Percentiles rank a stretch among this genome's conserved stretches.
Conservation (phyloP, 1,140 invertebrate species). For the Harpegnathos saltator region DNA sequence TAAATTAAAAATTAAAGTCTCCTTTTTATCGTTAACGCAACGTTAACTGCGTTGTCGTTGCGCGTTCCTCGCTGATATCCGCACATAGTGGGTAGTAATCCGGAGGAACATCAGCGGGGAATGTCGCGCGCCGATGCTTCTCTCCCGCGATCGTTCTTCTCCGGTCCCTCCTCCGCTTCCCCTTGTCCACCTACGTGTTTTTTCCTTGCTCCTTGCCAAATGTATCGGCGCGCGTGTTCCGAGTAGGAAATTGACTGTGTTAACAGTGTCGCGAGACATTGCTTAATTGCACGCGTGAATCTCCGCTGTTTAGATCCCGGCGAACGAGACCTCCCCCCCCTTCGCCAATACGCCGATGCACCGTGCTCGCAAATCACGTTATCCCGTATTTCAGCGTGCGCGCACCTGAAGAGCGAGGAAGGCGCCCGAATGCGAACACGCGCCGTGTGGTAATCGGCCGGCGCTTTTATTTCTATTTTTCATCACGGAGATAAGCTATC, state of each 20-base stretch:
- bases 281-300: conserved; percentile 27
- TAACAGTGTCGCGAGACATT: conserved; percentile 21
- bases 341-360: too few relatives aligned
- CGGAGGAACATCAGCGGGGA: conserved; percentile 16
- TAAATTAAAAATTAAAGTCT: conserved; percentile 53
- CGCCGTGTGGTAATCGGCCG: not conserved
- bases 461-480: conserved; percentile 7
- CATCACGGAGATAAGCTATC: conserved; percentile 7
- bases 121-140: not conserved
- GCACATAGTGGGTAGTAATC: conserved; percentile 4
- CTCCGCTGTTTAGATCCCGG: not conserved
- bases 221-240: not conserved
- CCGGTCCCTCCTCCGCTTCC: conserved; percentile 3
- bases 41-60: conserved; percentile 13
- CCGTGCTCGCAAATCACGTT: conserved; percentile 1
- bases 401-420: not conserved
- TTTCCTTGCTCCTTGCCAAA: not conserved
- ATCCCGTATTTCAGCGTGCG: conserved; percentile 10
- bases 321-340: not conserved
- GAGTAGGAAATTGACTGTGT: conserved; percentile 22
- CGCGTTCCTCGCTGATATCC: not conserved
- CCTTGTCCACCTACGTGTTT: not conserved
- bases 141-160: not conserved
- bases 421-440: not conserved
- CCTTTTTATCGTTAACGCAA: conserved; percentile 44